These are phyloP conservation scores for Sepioteuthis lessoniana DNA, from an alignment of 2,888 invertebrate species.

Conservation along the genomic window DNA sequence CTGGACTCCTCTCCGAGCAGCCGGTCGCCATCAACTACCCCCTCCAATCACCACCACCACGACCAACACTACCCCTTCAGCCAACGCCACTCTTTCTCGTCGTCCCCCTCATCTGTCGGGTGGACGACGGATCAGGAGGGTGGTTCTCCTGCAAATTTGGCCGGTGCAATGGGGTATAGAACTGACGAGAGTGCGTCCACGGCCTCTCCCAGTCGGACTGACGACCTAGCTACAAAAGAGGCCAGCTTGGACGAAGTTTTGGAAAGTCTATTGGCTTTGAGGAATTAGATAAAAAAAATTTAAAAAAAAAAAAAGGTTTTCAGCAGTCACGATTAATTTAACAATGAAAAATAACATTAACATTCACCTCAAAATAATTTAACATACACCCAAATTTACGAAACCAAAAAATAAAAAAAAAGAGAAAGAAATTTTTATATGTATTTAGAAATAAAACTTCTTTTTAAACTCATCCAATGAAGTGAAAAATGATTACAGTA, in stretches of 20 bases:
- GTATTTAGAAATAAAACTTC: not conserved
- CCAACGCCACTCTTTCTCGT: not conserved
- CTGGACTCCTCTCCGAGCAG: not conserved
- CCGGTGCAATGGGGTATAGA: not conserved
- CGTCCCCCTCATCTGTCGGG: not conserved
- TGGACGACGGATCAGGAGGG: conserved; percentile 49
- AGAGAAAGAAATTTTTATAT: not conserved
- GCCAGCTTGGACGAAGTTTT: conserved; percentile 62
- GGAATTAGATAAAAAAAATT: not conserved
- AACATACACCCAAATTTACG: not conserved
- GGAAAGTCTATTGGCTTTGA: conserved; percentile 61
- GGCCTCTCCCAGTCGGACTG: conserved; percentile 45
- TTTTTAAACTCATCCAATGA: conserved; percentile 6
- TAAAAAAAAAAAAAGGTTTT: not conserved
- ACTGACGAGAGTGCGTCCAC: conserved; percentile 46
- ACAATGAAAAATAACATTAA: not conserved
- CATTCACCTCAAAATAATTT: not conserved
- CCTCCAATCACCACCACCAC: not conserved
- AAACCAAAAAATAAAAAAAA: not conserved
- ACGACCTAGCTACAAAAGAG: conserved; percentile 48
- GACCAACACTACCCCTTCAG: not conserved
- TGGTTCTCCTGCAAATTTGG: conserved; percentile 46
- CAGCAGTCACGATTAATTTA: not conserved
- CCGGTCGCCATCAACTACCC: conserved; percentile 25
- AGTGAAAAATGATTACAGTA: not conserved